phyloP scores from a whole-genome alignment of 2,797 vertebrate species.

The Spondyliosoma cantharus region DNA sequence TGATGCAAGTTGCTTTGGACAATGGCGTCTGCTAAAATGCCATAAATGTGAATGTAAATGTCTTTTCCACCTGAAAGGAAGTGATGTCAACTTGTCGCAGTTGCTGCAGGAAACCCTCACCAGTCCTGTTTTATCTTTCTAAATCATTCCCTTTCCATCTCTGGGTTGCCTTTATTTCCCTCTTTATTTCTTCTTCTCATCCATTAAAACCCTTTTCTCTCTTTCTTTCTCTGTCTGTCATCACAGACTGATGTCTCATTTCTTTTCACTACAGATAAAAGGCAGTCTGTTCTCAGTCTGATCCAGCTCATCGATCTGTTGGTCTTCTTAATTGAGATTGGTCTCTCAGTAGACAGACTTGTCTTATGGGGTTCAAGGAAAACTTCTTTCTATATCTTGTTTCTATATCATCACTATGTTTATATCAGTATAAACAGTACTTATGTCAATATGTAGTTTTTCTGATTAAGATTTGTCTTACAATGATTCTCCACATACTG shows the following conservation, averaged over 20 bases:
- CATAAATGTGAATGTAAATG: no score
- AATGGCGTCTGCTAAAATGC: no score
- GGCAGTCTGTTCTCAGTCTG: slow-evolving; percentile 43
- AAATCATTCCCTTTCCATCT: slow-evolving; percentile 28
- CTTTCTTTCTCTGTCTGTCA: neutral
- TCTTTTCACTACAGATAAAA: slow-evolving; percentile 49
- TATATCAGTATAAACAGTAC: neutral
- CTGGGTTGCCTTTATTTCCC: slow-evolving; percentile 1
- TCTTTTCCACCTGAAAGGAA: slow-evolving; percentile 48
- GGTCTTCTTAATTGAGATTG: slow-evolving; percentile 41
- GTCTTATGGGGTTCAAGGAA: slow-evolving; percentile 43
- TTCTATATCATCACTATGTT: slow-evolving; percentile 14
- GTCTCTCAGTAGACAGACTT: slow-evolving; percentile 37
- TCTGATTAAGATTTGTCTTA: slow-evolving; percentile 14
- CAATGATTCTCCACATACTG: slow-evolving; percentile 5
- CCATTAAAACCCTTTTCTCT: slow-evolving; percentile 15
- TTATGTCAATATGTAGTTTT: slow-evolving; percentile 22
- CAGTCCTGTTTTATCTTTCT: neutral
- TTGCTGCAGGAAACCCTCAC: slow-evolving; percentile 53
- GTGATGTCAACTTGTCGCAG: slow-evolving; percentile 52
- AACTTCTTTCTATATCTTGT: slow-evolving; percentile 10
- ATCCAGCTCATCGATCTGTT: slow-evolving; percentile 59
- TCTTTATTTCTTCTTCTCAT: slow-evolving; percentile 20
- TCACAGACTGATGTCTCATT: slow-evolving; percentile 40
- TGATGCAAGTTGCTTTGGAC: no score